Conservation (phyloP, 2,797 vertebrate species). For the Amblyraja radiata region DNA sequence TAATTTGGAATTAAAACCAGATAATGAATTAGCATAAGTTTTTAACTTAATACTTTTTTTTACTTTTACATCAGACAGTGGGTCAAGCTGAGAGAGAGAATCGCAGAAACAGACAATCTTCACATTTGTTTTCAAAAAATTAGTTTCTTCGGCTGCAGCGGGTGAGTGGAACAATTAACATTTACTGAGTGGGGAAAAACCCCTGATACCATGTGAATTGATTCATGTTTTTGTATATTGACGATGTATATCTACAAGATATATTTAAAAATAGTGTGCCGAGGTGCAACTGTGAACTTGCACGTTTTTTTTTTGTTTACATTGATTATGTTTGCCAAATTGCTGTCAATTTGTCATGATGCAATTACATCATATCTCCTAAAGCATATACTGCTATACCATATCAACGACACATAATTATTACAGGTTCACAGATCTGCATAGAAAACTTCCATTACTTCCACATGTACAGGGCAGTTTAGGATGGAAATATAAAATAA, state of each 20-base stretch:
- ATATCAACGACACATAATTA: background rate
- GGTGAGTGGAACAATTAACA: slow-evolving; percentile 11
- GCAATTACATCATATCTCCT: background rate
- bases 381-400: background rate
- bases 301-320: background rate
- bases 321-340: background rate
- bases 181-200: background rate
- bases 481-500: background rate
- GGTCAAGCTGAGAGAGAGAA: slow-evolving; percentile 28
- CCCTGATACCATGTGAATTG: background rate
- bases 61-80: slow-evolving; percentile 3
- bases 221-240: background rate
- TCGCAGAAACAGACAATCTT: background rate
- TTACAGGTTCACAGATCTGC: background rate
- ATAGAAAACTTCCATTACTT: background rate
- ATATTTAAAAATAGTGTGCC: background rate
- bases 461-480: background rate
- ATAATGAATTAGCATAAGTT: background rate
- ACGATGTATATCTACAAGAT: background rate
- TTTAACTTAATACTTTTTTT: background rate
- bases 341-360: background rate
- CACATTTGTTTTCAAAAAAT: slow-evolving; percentile 27
- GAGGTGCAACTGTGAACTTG: background rate
- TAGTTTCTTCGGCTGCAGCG: background rate
- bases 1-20: background rate